A percentile compares a stretch with the other conserved stretches of the same genome.
Evolutionary conservation across 2,888 invertebrate genomes (phyloP).

Genomic region (Sphinx pinastri): DNA sequence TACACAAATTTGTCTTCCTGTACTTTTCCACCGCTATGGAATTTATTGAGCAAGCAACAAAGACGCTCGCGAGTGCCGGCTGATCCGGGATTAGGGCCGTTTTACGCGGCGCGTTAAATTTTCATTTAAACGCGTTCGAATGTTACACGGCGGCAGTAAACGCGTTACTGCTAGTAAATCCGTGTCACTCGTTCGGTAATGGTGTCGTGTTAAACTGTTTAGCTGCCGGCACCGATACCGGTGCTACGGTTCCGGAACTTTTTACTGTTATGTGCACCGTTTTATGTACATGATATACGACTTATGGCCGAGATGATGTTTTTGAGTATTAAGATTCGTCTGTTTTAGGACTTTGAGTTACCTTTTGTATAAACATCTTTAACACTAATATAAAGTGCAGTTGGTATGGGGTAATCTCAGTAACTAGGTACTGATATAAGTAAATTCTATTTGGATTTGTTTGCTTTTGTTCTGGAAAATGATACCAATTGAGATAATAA

Average conservation of each 20-base stretch:
- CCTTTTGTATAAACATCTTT: too few species aligned
- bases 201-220: conserved; percentile 1
- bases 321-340: neutral
- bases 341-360: neutral
- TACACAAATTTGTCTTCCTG: conserved; percentile 14
- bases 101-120: conserved; percentile 26
- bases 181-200: conserved; percentile 6
- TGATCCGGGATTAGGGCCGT: conserved; percentile 24
- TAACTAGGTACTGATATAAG: too few species aligned
- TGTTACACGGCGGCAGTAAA: conserved; percentile 18
- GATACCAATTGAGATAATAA: too few species aligned
- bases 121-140: conserved; percentile 25
- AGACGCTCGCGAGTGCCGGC: conserved; percentile 12
- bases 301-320: neutral
- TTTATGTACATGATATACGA: conserved; percentile 8
- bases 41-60: conserved; percentile 25
- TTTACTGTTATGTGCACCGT: conserved; percentile 18
- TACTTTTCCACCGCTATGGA: conserved; percentile 11
- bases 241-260: conserved; percentile 2
- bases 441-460: too few species aligned
- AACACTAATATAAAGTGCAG: too few species aligned
- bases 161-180: conserved; percentile 16
- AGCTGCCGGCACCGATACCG: conserved; percentile 1
- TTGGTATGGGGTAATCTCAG: too few species aligned
- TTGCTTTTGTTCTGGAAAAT: too few species aligned